Evolutionary conservation across 2,888 invertebrate species (phyloP).

Genomic region (Notodonta dromedarius): DNA sequence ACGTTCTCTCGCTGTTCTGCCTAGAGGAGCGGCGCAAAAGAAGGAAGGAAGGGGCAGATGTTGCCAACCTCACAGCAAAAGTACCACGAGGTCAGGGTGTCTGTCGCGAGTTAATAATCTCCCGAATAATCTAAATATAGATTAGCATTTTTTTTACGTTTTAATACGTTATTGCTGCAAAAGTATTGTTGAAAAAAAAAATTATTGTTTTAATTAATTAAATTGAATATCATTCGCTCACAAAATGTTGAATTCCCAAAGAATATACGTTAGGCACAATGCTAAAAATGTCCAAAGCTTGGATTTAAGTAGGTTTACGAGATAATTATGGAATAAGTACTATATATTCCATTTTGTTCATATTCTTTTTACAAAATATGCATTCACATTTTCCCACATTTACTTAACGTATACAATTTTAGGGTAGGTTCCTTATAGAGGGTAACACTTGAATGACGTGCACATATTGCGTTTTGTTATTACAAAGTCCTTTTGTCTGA

Average conservation of each 20-base stretch:
- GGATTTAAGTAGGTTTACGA: background rate
- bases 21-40: conserved; percentile 81
- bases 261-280: background rate
- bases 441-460: conserved; percentile 56
- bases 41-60: conserved; percentile 80
- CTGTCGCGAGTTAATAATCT: conserved; percentile 30
- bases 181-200: conserved; percentile 1
- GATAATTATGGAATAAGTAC: background rate
- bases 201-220: background rate
- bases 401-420: conserved; percentile 11
- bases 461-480: conserved; percentile 51
- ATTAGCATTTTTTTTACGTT: conserved; percentile 7
- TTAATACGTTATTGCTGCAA: background rate
- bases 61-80: conserved; percentile 72
- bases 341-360: background rate
- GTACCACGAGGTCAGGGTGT: conserved; percentile 80
- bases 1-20: conserved; percentile 81
- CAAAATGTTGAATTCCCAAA: background rate
- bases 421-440: conserved; percentile 26
- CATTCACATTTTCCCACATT: conserved; percentile 11
- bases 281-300: background rate
- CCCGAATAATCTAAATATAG: conserved; percentile 34
- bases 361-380: background rate
- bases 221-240: background rate
- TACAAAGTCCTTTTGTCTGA: background rate